phyloP scores from a whole-genome alignment of 1,140 invertebrate species.

The Proctacanthus coquilletti region DNA sequence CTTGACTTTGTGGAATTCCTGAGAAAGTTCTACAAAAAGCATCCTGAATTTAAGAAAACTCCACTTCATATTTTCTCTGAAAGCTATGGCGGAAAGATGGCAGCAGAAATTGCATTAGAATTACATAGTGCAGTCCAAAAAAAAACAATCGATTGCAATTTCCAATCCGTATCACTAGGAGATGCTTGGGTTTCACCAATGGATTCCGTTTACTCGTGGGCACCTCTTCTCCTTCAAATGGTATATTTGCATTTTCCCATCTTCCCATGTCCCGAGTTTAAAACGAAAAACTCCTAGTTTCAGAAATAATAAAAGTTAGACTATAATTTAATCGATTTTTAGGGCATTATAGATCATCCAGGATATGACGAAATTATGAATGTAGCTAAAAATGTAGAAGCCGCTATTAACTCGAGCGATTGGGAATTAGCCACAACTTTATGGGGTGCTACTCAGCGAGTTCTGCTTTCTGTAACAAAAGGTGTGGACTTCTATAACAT shows the following conservation, averaged over 20 bases:
- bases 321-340: conserved; percentile 7
- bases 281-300: no score
- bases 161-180: conserved; percentile 63
- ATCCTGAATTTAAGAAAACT: conserved; percentile 49
- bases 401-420: conserved; percentile 33
- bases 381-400: conserved; percentile 33
- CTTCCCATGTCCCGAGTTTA: no score
- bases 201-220: conserved; percentile 66
- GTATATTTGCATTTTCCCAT: no score
- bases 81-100: conserved; percentile 84
- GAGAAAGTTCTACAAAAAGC: conserved; percentile 40
- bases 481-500: conserved; percentile 72
- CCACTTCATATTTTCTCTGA: conserved; percentile 71
- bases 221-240: conserved; percentile 40
- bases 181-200: conserved; percentile 78
- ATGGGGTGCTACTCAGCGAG: conserved; percentile 45
- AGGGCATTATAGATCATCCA: conserved; percentile 44
- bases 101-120: conserved; percentile 52
- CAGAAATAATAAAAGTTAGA: neutral
- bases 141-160: conserved; percentile 48
- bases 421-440: conserved; percentile 44
- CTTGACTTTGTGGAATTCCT: conserved; percentile 60
- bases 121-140: conserved; percentile 41
- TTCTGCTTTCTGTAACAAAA: conserved; percentile 38
- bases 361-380: conserved; percentile 37